Conservation (phyloP, 1,140 invertebrate genomes). For the Drosophila miranda region DNA sequence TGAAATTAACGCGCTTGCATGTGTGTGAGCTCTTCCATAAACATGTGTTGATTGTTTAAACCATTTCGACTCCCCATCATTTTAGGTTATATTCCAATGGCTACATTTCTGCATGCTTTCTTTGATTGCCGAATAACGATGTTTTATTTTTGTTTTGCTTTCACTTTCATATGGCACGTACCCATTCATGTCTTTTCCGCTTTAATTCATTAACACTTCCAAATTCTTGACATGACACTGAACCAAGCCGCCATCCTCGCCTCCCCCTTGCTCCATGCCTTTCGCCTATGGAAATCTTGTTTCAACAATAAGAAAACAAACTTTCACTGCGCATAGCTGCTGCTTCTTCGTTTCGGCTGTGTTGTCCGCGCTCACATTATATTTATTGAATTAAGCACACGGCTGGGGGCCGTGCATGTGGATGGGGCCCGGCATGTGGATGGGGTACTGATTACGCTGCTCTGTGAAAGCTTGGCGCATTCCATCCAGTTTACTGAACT, state of each 20-base stretch:
- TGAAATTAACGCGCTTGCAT: constrained; percentile 1
- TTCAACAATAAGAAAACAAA: constrained; percentile 59
- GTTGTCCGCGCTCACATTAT: constrained; percentile 35
- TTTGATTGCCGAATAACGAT: not conserved
- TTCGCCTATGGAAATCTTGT: constrained; percentile 25
- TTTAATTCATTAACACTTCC: constrained; percentile 63
- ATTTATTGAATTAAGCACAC: constrained; percentile 70
- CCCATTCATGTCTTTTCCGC: constrained; percentile 20
- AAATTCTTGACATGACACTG: constrained; percentile 71
- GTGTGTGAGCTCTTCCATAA: constrained; percentile 24
- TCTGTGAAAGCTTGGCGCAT: constrained; percentile 61
- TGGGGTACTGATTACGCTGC: constrained; percentile 6
- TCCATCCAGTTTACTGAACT: constrained; percentile 66
- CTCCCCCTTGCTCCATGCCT: not conserved
- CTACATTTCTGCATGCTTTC: constrained; percentile 42
- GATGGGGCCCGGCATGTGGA: not conserved
- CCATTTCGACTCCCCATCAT: constrained; percentile 28
- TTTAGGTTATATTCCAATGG: constrained; percentile 60
- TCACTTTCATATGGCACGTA: constrained; percentile 53
- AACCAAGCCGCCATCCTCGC: constrained; percentile 26
- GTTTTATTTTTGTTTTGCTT: constrained; percentile 56
- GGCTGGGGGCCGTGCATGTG: too few relatives aligned
- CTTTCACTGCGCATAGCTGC: constrained; percentile 60
- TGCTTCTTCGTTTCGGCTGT: constrained; percentile 39
- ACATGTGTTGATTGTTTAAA: constrained; percentile 70